Evolutionary conservation across 2,888 invertebrate genomes (phyloP), one percentile per base, ranked within the genome.

Genomic region (Pegoplata infirma): DNA sequence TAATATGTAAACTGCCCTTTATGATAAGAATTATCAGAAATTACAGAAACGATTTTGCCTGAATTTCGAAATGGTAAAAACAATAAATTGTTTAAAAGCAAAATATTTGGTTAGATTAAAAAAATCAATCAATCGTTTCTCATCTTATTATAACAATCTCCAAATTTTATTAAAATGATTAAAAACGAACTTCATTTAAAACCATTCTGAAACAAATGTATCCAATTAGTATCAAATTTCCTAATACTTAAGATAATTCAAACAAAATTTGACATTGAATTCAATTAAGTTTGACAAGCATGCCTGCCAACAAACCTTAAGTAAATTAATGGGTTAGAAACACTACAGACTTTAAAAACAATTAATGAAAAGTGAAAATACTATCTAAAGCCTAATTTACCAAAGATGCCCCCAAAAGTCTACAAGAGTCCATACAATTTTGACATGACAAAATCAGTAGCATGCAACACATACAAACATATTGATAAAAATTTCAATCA

Each of bases 301-400:
- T 67, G 56, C 47, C 8, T 25, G 25, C n/a, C 8, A 14, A 40
- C 58, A 14, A 23, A 46, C 44, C 23, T 3, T 55, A 44, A 44
- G 25, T 55, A 59, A 71, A 12, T 5, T 49, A 51, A 63, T 63
- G 63, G 63, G 49, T 63, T 51, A 51, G 49, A 75, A 75, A 51
- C 53, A 56, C 28, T 44, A 16, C 32, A n/a, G 69, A 23, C 12
- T 32, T 44, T 25, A 36, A 21, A 16, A n/a, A 12, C 36, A 47
- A 12, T 69, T 66, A 79, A 79, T 75, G 75, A 51, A 79, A 76
- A 79, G 79, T 79, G 67, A 79, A 79, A 75, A 67, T 67, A 36
- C 55, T 69, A 74, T 51, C 55, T 75, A n/a, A 28, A 78, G 23
- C 23, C 21, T 46, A 40, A 55, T 28, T 69, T 19, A 58, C 58